phyloP scores from a whole-genome alignment of 2,888 invertebrate species.

The Coelinius sp. region DNA sequence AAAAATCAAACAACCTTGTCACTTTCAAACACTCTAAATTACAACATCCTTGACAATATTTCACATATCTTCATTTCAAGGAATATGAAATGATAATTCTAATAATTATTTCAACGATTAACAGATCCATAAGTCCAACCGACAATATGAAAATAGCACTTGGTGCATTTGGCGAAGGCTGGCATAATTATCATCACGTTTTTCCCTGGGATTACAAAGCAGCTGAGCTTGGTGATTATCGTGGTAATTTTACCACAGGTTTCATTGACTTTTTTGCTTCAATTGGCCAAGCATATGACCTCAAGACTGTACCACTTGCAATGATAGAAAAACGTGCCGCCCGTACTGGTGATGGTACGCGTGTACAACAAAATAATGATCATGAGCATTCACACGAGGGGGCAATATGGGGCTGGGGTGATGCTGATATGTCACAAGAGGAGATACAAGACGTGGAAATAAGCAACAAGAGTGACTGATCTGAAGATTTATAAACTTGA shows the following conservation, averaged over 20 bases:
- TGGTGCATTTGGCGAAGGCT: slow-evolving; percentile 83
- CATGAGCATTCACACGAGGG: slow-evolving; percentile 71
- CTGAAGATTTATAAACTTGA: not conserved
- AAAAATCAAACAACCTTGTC: not conserved
- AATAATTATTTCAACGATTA: slow-evolving; percentile 9
- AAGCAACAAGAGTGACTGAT: slow-evolving; percentile 61
- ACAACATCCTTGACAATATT: not conserved
- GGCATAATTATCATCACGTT: slow-evolving; percentile 92
- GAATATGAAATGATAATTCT: not conserved
- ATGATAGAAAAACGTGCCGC: slow-evolving; percentile 79
- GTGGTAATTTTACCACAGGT: slow-evolving; percentile 76
- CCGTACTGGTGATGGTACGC: slow-evolving; percentile 83
- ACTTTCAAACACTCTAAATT: not conserved
- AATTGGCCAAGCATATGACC: slow-evolving; percentile 86
- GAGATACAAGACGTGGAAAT: slow-evolving; percentile 73
- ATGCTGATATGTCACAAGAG: slow-evolving; percentile 80
- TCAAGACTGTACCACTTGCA: slow-evolving; percentile 83
- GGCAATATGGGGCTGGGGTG: slow-evolving; percentile 87
- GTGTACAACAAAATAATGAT: slow-evolving; percentile 65
- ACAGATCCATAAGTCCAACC: slow-evolving; percentile 79
- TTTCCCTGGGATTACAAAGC: slow-evolving; percentile 89
- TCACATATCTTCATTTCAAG: not conserved
- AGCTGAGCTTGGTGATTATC: slow-evolving; percentile 79
- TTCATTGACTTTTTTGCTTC: slow-evolving; percentile 79
- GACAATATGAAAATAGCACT: slow-evolving; percentile 80